phyloP scores from a whole-genome alignment of 2,888 invertebrate genomes.

The Epinotia demarniana region DNA sequence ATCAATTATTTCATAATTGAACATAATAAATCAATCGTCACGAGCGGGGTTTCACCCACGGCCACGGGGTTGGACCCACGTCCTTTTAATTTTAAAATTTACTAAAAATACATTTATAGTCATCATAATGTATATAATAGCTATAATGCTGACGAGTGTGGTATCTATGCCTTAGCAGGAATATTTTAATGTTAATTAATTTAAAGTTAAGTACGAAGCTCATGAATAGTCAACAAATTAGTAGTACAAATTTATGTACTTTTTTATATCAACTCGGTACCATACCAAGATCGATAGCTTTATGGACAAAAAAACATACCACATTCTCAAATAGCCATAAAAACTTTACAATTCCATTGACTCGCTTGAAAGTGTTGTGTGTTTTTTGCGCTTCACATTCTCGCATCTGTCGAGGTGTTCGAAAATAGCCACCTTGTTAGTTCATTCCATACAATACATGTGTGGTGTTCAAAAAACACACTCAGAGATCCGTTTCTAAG shows the following conservation, averaged over 20 bases:
- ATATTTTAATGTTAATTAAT: constrained; percentile 20
- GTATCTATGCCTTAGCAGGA: background rate
- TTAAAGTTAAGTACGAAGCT: constrained; percentile 21
- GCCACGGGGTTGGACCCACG: too few relatives aligned
- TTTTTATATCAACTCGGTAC: background rate
- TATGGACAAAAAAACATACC: constrained; percentile 7
- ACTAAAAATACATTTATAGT: too few relatives aligned
- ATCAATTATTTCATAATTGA: too few relatives aligned
- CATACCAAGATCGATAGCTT: constrained; percentile 11
- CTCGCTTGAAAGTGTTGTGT: constrained; percentile 32
- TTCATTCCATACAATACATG: constrained; percentile 18
- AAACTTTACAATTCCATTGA: constrained; percentile 34
- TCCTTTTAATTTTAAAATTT: too few relatives aligned
- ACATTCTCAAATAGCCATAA: constrained; percentile 32
- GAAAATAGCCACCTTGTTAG: constrained; percentile 57
- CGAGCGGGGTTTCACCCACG: too few relatives aligned
- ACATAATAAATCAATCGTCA: too few relatives aligned
- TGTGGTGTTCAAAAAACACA: constrained; percentile 4
- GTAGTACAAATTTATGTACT: constrained; percentile 12
- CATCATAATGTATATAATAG: too few relatives aligned
- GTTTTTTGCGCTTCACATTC: constrained; percentile 42
- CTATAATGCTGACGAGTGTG: background rate
- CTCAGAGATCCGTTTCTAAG: background rate
- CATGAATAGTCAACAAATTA: constrained; percentile 22
- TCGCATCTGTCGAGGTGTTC: constrained; percentile 38